Base-by-base conservation (phyloP, 2,113 vertebrate genomes). In the Opisthocomus hoazin region DNA sequence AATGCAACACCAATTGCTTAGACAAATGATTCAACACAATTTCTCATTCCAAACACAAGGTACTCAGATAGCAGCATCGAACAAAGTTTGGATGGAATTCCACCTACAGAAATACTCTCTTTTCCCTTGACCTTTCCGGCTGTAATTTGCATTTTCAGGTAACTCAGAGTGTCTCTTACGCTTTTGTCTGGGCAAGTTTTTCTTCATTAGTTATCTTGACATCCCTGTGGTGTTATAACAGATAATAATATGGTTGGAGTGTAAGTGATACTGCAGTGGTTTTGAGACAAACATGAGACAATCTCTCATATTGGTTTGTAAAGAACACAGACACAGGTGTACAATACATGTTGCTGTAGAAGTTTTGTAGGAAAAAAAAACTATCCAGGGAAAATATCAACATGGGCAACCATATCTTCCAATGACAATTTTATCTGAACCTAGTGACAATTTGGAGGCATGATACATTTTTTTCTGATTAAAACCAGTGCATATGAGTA, bases 371-470 rank as follows among this genome's bases (percentile, higher is more conserved):
- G 2, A 6, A 16, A 76, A 85, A 66, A 56, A 37, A 56, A 56
- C 7, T 65, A 22, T 18, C 3, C 22, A 45, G 16, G 46, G 12
- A 73, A 73, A 90, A 43, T 12, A 70, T 39, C 20, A 58, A 23
- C 24, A 41, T 4, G 63, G 32, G 15, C 10, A 86, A 74, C 2
- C 0, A 0, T 41, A 37, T 27, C 30, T 41, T 53, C 30, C 39
- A 87, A 54, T 20, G 19, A 84, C 4, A 32, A 37, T 24, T 86
- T 82, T 48, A 68, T 19, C 61, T 54, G 37, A 82, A 89, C 15
- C n/a, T 29, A 45, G 20, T 24, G 15, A 84, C 79, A 91, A 71
- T 45, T 21, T 73, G 41, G n/a, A 87, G 76, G 24, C 8, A 36
- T 6, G 4, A 69, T 23, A 81, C 1, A 34, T 60, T 68, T 93